Base-by-base conservation (phyloP, 2,113 vertebrate genomes). In the Burhinus oedicnemus region DNA sequence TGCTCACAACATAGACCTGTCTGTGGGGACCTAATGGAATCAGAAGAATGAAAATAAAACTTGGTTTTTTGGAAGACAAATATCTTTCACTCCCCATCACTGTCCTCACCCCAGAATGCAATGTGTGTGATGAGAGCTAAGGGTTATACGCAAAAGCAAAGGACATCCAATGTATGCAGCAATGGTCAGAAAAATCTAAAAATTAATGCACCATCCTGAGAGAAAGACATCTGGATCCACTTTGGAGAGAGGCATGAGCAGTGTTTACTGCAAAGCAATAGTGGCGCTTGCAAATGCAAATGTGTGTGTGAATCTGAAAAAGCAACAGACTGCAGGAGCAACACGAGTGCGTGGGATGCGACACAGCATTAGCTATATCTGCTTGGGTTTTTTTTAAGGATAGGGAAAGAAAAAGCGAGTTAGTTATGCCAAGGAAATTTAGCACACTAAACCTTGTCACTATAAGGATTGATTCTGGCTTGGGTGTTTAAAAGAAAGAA, bases 251-350 rank as follows among this genome's bases (percentile, higher is more conserved):
- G 42, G 57, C 62, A 69, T 20, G 61, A 95, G 70, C 77, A 72
- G 74, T 95, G 96, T 97, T 95, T 94, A 94, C 87, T 80, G 93
- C 89, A 96, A 57, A 91, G 93, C 94, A 72, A 21, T 89, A 96
- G 95, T 95, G 91, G 80, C 34, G 87, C 89, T 94, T 97, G 91
- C 74, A 93, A 96, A 96, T 96, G 96, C 87, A 95, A 96, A 96
- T 95, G 87, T 69, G 86, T 82, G 92, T 72, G 94, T 91, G 94
- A 82, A 84, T 94, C 91, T 77, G 86, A 91, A 93, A 97, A 92
- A 95, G 93, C 87, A 96, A 85, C 96, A 97, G 97, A 95, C 94
- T 97, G 91, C 92, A 83, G 94, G 95, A 97, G 95, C 89, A 92
- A 91, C 93, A 79, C 0, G 10, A 79, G 91, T 26, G 72, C 12